Evolutionary conservation across 2,113 vertebrate genomes (phyloP).

Genomic region (Cebus imitator): DNA sequence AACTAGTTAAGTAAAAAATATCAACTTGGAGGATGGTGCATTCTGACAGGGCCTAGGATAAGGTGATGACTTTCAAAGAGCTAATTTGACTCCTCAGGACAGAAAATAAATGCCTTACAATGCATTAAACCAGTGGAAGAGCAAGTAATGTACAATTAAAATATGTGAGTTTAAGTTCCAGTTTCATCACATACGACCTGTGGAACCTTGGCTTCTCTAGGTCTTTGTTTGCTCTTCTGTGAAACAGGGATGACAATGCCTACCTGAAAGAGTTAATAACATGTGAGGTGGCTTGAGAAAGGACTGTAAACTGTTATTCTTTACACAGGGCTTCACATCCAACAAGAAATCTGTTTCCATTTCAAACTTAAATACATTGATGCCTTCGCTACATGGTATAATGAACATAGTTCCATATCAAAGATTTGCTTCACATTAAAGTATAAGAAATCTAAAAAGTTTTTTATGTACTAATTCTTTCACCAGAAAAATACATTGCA

Average conservation of each 20-base stretch:
- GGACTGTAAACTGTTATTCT: neutral
- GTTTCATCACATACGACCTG: neutral
- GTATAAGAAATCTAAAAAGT: too few relatives aligned
- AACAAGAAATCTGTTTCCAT: neutral
- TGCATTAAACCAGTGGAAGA: neutral
- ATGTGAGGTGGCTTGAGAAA: neutral
- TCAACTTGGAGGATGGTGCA: neutral
- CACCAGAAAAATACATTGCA: neutral
- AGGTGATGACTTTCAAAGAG: neutral
- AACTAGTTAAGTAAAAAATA: neutral
- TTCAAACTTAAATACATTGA: neutral
- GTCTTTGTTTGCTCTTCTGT: neutral
- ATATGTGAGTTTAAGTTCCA: neutral
- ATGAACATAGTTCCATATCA: neutral
- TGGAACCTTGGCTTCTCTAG: neutral
- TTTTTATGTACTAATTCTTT: too few relatives aligned
- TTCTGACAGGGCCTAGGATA: neutral
- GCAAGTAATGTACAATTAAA: neutral
- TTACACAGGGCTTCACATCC: neutral
- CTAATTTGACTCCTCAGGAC: neutral
- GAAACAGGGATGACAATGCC: neutral
- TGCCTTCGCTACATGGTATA: neutral
- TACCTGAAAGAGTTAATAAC: neutral
- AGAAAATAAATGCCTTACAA: neutral
- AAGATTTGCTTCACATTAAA: constrained; percentile 18